Conservation (phyloP, 2,888 invertebrate species). For the Drosophila picticornis region DNA sequence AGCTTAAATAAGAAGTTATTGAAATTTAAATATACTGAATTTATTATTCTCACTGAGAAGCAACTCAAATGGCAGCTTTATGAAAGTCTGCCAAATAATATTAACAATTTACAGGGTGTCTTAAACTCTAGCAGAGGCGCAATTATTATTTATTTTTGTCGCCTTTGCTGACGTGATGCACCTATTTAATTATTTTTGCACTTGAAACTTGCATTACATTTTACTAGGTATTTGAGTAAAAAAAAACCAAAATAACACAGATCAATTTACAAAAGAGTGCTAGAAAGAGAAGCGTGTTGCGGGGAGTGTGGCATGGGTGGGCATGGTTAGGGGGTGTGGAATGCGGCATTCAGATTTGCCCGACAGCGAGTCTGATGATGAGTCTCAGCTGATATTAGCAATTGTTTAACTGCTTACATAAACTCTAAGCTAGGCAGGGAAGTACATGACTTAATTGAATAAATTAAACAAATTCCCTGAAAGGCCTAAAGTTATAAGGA, state of each 20-base stretch:
- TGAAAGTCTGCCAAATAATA: background rate
- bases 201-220: constrained; percentile 65
- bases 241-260: constrained; percentile 50
- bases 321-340: background rate
- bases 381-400: constrained; percentile 10
- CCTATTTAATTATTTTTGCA: constrained; percentile 51
- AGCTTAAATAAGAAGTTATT: background rate
- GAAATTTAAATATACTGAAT: background rate
- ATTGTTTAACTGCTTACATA: constrained; percentile 33
- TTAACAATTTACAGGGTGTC: background rate
- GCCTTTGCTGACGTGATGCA: constrained; percentile 21
- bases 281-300: constrained; percentile 13
- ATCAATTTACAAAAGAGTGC: constrained; percentile 62
- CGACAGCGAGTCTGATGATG: constrained; percentile 10
- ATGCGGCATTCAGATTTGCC: background rate
- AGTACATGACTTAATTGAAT: constrained; percentile 40
- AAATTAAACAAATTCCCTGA: constrained; percentile 13
- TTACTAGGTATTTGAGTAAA: constrained; percentile 28
- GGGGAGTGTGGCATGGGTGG: too few relatives aligned
- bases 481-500: background rate
- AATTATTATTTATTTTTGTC: background rate
- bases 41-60: background rate
- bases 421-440: constrained; percentile 28
- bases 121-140: background rate
- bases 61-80: background rate